phyloP scores from a whole-genome alignment of 1,140 invertebrate genomes.

The Brachionus manjavacas region DNA sequence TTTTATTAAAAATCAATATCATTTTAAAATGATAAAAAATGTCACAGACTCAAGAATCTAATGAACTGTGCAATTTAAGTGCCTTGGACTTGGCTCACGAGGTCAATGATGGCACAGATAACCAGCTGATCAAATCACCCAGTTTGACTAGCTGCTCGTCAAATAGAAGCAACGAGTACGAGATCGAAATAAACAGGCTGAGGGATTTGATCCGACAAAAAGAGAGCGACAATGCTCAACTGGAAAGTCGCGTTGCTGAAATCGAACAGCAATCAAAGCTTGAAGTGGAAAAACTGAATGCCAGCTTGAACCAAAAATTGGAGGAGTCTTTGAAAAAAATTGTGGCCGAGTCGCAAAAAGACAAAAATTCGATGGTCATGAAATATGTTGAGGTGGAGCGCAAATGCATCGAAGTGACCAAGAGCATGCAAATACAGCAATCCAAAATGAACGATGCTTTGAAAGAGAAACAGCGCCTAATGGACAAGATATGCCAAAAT shows the following conservation, averaged over 20 bases:
- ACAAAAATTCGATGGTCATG: constrained; percentile 40
- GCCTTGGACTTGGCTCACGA: neutral
- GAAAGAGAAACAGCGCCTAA: constrained; percentile 26
- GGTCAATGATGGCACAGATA: neutral
- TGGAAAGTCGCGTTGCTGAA: neutral
- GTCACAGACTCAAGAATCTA: neutral
- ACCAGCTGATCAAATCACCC: neutral
- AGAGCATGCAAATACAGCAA: neutral
- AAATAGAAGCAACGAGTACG: constrained; percentile 15
- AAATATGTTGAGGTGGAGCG: constrained; percentile 30
- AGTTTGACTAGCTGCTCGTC: neutral
- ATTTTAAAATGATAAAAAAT: constrained; percentile 2
- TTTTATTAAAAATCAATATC: neutral
- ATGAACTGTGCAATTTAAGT: neutral
- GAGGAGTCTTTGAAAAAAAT: constrained; percentile 33
- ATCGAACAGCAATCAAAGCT: neutral
- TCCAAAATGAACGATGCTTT: constrained; percentile 1
- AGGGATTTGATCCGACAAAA: neutral
- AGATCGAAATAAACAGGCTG: neutral
- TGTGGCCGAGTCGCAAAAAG: neutral
- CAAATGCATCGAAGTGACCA: constrained; percentile 31
- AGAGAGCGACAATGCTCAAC: neutral
- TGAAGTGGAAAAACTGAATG: constrained; percentile 19
- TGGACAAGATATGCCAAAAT: neutral
- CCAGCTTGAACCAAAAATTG: constrained; percentile 21